Evolutionary conservation across 2,888 invertebrate genomes (phyloP).

Genomic region (Atethmia centrago): DNA sequence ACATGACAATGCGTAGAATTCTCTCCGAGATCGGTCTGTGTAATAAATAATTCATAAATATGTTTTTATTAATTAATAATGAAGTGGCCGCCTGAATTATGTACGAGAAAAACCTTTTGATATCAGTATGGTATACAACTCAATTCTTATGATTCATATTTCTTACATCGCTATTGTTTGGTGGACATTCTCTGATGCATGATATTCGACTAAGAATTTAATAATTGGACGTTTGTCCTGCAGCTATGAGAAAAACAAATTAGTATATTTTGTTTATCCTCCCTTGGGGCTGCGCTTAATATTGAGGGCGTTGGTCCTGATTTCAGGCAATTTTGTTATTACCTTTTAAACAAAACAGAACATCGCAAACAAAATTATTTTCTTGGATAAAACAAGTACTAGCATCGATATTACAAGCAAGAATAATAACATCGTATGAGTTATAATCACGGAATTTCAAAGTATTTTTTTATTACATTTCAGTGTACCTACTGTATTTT

Average conservation of each 20-base stretch:
- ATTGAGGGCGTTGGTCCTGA: conserved; percentile 39
- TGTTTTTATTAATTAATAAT: conserved; percentile 87
- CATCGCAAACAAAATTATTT: conserved; percentile 15
- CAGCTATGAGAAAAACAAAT: conserved; percentile 82
- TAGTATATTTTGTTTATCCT: conserved; percentile 75
- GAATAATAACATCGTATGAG: conserved; percentile 10
- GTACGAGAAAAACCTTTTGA: conserved; percentile 69
- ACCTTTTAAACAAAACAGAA: conserved; percentile 40
- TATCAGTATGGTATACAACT: conserved; percentile 74
- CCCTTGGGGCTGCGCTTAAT: conserved; percentile 70
- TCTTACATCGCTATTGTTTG: conserved; percentile 83
- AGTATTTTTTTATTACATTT: not conserved
- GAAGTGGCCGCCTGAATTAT: conserved; percentile 74
- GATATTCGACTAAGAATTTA: conserved; percentile 82
- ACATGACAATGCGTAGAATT: conserved; percentile 78
- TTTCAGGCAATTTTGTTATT: conserved; percentile 53
- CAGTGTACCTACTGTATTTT: not conserved
- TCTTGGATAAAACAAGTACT: conserved; percentile 6
- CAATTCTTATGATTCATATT: conserved; percentile 85
- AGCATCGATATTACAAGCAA: not conserved
- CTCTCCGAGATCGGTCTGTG: conserved; percentile 66
- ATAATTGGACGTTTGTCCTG: conserved; percentile 83
- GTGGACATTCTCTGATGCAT: conserved; percentile 73
- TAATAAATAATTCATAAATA: conserved; percentile 85
- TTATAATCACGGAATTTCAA: not conserved